Base-by-base conservation (phyloP, 2,888 invertebrate species). In the Piscicola geometra region DNA sequence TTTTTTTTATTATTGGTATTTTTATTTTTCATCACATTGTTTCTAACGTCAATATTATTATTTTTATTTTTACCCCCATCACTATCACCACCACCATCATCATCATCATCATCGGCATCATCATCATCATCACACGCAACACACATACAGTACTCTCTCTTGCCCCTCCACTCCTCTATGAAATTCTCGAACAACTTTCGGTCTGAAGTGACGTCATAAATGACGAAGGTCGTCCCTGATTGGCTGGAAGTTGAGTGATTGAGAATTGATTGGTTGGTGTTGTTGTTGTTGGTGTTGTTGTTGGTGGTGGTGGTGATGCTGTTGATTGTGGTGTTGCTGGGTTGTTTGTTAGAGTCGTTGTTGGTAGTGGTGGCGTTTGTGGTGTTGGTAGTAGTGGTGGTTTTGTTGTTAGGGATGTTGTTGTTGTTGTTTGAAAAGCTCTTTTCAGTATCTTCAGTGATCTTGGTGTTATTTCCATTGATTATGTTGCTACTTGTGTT, bases 171-270 rank as follows among this genome's bases (percentile, higher is more conserved):
- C 76, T 85, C 84, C 60, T 79, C 76, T 9, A 85, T 76, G 78
- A 86, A 86, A 0, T 81, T 82, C 36, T 82, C 79, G 78, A 85
- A 85, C 67, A 85, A 77, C 18, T 77, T 64, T 47, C 78, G 79
- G 77, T 83, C 79, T 0, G 83, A 81, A 76, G 84, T 82, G 9
- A 85, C 85, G 80, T 86, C 85, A 68, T 84, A 83, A 72, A 86
- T 83, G 30, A 82, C 81, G 75, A 86, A 83, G 1, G n/a, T n/a
- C n/a, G n/a, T n/a, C n/a, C n/a, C n/a, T n/a, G n/a, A n/a, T n/a
- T n/a, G n/a, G n/a, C n/a, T n/a, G 80, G 79, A 76, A 77, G 41
- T 12, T 9, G 70, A 30, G 75, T 69, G 21, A 33, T 15, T 5
- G 52, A 1, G n/a, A 71, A 28, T 0, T 32, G 25, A 28, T 32